These are phyloP conservation scores for Dromiciops gliroides DNA, from an alignment of 2,113 vertebrate genomes.

Conservation along the genomic window DNA sequence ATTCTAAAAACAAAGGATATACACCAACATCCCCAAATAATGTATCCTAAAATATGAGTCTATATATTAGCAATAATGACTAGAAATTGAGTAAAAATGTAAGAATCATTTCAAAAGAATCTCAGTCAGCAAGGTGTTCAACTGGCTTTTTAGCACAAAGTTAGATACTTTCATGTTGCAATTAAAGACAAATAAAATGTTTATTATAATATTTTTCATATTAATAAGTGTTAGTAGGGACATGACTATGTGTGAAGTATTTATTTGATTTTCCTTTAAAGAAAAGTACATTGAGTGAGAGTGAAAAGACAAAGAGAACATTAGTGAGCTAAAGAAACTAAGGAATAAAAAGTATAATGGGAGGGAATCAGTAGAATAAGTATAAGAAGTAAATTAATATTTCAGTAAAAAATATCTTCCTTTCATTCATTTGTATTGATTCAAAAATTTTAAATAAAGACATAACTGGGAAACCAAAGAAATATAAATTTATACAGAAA, in stretches of 20 bases:
- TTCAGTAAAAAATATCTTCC: background rate
- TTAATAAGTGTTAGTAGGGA: too few species aligned
- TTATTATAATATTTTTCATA: background rate
- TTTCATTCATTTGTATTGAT: background rate
- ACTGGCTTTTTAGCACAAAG: background rate
- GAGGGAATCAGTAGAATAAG: background rate
- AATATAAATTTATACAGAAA: background rate
- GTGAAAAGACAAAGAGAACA: background rate
- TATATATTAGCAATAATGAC: too few species aligned
- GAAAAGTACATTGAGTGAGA: background rate
- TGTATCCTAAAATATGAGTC: background rate
- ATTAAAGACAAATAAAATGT: background rate
- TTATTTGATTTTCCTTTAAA: background rate
- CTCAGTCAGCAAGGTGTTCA: too few species aligned
- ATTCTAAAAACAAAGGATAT: background rate
- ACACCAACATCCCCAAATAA: background rate
- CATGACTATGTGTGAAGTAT: background rate
- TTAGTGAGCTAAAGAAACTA: background rate
- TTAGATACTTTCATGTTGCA: background rate
- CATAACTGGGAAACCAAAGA: background rate
- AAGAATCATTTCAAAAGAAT: background rate
- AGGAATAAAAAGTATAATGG: background rate
- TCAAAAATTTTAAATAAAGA: background rate
- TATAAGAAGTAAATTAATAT: background rate
- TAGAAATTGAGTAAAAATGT: background rate